Percentiles rank a stretch among this genome's conserved stretches.
Evolutionary conservation across 1,140 invertebrate genomes (phyloP).

Genomic region (Dermatophagoides farinae): DNA sequence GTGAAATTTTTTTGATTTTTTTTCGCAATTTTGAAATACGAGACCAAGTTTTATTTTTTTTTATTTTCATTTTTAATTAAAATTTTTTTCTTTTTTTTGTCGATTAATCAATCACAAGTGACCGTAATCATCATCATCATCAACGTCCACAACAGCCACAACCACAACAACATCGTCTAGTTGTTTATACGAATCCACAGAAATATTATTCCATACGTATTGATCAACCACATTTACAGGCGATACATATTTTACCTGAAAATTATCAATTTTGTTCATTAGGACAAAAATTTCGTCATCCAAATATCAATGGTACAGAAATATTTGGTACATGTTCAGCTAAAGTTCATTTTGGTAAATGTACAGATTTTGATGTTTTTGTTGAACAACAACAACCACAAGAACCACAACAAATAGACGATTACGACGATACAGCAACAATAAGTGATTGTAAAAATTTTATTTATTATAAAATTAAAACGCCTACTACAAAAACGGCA

Average conservation of each 20-base stretch:
- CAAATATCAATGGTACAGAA: neutral
- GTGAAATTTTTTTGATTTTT: neutral
- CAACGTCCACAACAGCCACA: no score
- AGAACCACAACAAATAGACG: neutral
- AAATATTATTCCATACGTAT: neutral
- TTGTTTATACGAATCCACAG: neutral
- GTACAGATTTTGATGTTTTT: constrained; percentile 6
- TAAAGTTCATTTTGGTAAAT: neutral
- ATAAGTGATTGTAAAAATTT: neutral
- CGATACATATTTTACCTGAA: constrained; percentile 1
- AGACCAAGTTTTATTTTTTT: neutral
- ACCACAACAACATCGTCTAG: neutral
- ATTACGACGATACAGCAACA: neutral
- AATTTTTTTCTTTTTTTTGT: neutral
- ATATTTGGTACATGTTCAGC: neutral
- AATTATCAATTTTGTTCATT: constrained; percentile 7
- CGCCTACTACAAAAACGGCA: neutral
- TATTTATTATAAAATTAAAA: neutral
- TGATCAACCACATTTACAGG: neutral
- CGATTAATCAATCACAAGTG: neutral
- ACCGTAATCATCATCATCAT: neutral
- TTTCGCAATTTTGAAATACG: neutral
- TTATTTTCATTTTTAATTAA: neutral
- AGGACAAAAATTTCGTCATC: neutral
- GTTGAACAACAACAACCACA: neutral